A percentile compares a stretch with the other conserved stretches of the same genome.
phyloP scores from a whole-genome alignment of 2,797 vertebrate genomes.

The Crax fasciolata region DNA sequence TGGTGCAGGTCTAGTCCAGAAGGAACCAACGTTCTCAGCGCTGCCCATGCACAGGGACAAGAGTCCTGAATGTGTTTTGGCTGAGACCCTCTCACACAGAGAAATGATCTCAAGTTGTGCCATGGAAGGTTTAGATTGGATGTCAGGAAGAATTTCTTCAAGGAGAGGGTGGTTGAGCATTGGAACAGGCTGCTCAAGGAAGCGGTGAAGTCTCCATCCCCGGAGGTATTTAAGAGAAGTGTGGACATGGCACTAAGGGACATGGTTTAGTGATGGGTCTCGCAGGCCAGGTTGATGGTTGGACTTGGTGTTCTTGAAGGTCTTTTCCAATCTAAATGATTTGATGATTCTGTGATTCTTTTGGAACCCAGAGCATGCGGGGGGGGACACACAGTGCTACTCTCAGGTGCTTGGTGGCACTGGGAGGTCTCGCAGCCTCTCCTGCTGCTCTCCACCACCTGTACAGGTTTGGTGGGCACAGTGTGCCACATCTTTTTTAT shows the following conservation, averaged over 20 bases:
- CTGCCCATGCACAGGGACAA: neutral
- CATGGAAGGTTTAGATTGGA: neutral
- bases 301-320: neutral
- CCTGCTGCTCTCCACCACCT: neutral
- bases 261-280: neutral
- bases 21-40: neutral
- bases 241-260: neutral
- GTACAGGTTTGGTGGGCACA: neutral
- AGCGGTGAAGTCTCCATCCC: neutral
- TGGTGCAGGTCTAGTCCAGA: neutral
- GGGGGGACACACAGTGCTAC: neutral
- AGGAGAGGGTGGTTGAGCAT: neutral
- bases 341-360: neutral
- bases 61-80: neutral
- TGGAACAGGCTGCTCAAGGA: neutral
- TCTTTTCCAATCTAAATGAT: neutral
- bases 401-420: neutral
- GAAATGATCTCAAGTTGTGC: neutral
- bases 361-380: neutral
- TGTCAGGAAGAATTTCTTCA: neutral
- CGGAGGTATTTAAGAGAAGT: neutral
- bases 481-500: neutral
- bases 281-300: neutral
- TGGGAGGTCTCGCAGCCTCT: neutral
- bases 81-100: neutral